Evolutionary conservation across 2,888 invertebrate species (phyloP).

Genomic region (Heliconius sara): DNA sequence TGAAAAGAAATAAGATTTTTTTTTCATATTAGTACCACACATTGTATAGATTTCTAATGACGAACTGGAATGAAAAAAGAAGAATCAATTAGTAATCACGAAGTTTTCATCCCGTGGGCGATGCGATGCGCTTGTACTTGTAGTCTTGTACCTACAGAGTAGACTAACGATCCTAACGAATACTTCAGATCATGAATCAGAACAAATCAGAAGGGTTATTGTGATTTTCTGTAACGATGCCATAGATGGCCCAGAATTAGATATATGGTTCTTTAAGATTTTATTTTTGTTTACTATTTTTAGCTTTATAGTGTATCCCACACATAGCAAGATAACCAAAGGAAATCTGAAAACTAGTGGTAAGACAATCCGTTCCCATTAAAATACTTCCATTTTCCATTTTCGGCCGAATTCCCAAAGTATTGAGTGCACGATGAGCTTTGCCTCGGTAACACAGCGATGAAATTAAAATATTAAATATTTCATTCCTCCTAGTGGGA

Average conservation of each 20-base stretch:
- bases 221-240: not conserved
- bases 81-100: constrained; percentile 14
- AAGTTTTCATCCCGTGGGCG: not conserved
- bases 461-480: no score
- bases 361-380: not conserved
- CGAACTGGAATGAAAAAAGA: not conserved
- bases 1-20: not conserved
- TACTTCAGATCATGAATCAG: constrained; percentile 6
- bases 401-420: not conserved
- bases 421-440: not conserved
- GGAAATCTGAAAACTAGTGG: not conserved
- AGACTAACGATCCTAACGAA: constrained; percentile 13
- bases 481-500: no score
- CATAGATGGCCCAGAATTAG: constrained; percentile 6
- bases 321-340: not conserved
- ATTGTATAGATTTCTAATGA: not conserved
- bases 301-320: not conserved
- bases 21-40: not conserved
- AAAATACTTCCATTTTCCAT: no score
- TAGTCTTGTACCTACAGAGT: not conserved
- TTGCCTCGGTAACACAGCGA: no score
- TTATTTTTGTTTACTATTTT: not conserved
- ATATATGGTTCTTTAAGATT: not conserved
- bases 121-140: not conserved
- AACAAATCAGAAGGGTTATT: constrained; percentile 11